These are phyloP conservation scores for Drosophila paracracens DNA, from an alignment of 2,888 invertebrate species.

Conservation along the genomic window DNA sequence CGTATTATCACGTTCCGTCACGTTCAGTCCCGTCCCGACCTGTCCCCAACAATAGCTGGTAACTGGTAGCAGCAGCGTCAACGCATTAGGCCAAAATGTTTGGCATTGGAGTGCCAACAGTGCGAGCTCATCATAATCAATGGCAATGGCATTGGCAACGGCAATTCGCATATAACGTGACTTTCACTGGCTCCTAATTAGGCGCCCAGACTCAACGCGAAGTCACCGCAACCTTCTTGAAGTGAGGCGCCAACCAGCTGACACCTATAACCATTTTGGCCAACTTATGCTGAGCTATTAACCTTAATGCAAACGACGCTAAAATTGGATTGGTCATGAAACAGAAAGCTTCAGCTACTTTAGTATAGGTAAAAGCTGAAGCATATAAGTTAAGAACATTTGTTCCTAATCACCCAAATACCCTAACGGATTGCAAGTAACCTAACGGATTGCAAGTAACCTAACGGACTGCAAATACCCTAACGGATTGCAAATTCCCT, in stretches of 20 bases:
- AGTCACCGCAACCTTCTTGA: no score
- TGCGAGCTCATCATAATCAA: conserved; percentile 60
- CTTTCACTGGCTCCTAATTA: conserved; percentile 49
- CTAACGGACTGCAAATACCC: no score
- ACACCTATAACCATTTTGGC: conserved; percentile 27
- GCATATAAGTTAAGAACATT: background rate
- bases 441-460: no score
- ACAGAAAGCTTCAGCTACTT: conserved; percentile 27
- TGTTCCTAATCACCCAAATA: no score
- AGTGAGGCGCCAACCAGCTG: conserved; percentile 1
- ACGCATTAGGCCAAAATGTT: conserved; percentile 60
- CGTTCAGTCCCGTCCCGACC: background rate
- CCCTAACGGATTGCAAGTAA: no score
- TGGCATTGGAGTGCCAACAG: conserved; percentile 45
- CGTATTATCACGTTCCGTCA: background rate
- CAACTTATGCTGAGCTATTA: conserved; percentile 38
- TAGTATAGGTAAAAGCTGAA: background rate
- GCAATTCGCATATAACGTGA: conserved; percentile 37
- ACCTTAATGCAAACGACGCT: conserved; percentile 38
- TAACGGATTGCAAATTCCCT: no score
- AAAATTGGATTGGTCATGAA: conserved; percentile 33
- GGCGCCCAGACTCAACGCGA: conserved; percentile 11
- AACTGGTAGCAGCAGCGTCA: background rate
- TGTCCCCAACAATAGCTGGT: background rate
- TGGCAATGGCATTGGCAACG: conserved; percentile 24